Conservation (phyloP, 1,140 invertebrate genomes). For the Lordiphosa mommai region DNA sequence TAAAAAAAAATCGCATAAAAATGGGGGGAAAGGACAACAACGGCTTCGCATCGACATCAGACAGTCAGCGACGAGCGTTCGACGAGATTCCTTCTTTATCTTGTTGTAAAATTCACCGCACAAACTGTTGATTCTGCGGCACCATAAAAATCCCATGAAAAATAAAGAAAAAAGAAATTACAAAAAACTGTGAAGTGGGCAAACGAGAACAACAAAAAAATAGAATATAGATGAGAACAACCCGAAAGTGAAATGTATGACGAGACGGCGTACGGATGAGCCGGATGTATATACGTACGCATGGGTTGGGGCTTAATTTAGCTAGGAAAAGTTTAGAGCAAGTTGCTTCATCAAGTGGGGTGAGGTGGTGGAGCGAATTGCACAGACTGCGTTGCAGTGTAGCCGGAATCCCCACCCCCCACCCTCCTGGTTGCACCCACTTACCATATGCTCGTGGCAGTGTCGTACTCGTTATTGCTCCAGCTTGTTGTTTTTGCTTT, state of each 20-base stretch:
- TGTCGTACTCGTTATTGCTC: constrained; percentile 53
- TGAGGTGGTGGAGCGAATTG: constrained; percentile 26
- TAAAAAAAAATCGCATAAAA: background rate
- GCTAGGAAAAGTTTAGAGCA: constrained; percentile 49
- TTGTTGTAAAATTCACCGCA: constrained; percentile 79
- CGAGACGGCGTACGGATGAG: constrained; percentile 46
- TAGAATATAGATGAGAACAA: constrained; percentile 17
- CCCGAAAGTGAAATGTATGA: constrained; percentile 52
- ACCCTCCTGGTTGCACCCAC: constrained; percentile 36
- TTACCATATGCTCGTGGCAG: constrained; percentile 32
- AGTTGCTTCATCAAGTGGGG: background rate
- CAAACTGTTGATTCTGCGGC: constrained; percentile 79
- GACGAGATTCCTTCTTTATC: constrained; percentile 59
- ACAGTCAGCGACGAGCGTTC: constrained; percentile 16
- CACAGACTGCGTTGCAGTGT: constrained; percentile 27
- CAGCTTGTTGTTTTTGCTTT: constrained; percentile 43
- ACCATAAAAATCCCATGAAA: constrained; percentile 79
- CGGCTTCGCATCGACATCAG: constrained; percentile 34
- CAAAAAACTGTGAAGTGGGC: constrained; percentile 3
- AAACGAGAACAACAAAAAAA: constrained; percentile 14
- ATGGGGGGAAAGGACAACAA: constrained; percentile 12
- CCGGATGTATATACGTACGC: constrained; percentile 36
- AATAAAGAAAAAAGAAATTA: constrained; percentile 38
- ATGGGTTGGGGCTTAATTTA: constrained; percentile 59
- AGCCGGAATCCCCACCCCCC: constrained; percentile 8